Base-by-base conservation (phyloP, 2,797 vertebrate species). In the Poecilia wingei region DNA sequence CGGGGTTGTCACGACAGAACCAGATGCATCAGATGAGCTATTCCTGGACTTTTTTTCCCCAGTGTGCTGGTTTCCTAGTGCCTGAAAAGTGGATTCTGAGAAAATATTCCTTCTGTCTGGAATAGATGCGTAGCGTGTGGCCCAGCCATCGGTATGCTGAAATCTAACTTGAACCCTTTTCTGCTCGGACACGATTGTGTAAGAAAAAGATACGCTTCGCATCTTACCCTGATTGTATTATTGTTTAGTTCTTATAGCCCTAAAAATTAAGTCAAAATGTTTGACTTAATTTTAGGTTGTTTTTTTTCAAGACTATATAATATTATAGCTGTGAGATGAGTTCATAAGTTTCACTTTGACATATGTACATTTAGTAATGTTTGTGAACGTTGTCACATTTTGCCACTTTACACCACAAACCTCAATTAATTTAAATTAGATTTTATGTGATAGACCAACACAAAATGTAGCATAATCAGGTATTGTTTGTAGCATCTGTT, bases 1-100 rank as follows among this genome's bases (percentile, higher is more conserved):
- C 53, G 45, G 81, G 86, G 90, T 92, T 93, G 93, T 93, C 91
- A 93, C 85, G 88, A 93, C 91, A 94, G 86, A 91, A 92, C 86
- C 94, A 95, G 90, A 94, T 94, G 93, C 89, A 72, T 83, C 81
- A 84, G 79, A 90, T 90, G 77, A 84, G 78, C 84, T 93, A 87
- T 93, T 93, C 88, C 82, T 79, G 86, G 88, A 92, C 86, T 90
- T 90, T 91, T 90, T 91, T 93, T 91, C 93, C 90, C 77, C 90
- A 91, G 88, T 75, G 76, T 51, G 84, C 79, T 47, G 74, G 74
- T 89, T 91, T 88, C 82, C 78, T 83, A 75, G 79, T 74, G 77
- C 83, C 80, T 74, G 71, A 87, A 92, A 91, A 90, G 75, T 81
- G 72, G 53, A 77, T 76, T 90, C 82, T 89, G 86, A 77, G 85